Conservation (phyloP, 2,113 vertebrate species). For the Tichodroma muraria region DNA sequence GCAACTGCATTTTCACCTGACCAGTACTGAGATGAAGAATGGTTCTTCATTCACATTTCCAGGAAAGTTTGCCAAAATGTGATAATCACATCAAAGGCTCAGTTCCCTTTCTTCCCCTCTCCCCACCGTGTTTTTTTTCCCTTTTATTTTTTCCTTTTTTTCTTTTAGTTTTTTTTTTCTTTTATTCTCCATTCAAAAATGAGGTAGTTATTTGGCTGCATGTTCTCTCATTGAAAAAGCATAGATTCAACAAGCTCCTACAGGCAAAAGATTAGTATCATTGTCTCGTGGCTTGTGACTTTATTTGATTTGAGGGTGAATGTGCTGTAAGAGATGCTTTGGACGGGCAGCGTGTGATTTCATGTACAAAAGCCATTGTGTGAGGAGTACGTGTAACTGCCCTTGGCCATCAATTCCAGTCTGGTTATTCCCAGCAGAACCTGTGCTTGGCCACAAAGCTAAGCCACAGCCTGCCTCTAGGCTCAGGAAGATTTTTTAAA, state of each 20-base stretch:
- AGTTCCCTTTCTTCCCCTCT: neutral
- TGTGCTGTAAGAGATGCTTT: neutral
- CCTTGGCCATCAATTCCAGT: neutral
- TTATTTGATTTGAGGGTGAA: neutral
- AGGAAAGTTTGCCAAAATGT: neutral
- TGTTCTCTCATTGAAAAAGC: neutral
- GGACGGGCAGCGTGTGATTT: accelerated
- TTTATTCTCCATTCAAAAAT: neutral
- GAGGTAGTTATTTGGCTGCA: neutral
- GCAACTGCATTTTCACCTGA: neutral
- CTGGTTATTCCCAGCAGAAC: neutral
- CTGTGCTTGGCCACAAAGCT: neutral
- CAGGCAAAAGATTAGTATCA: neutral
- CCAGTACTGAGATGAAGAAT: neutral
- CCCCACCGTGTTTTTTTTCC: accelerated
- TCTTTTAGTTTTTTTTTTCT: too few species aligned
- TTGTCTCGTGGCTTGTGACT: neutral
- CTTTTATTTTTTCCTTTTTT: neutral
- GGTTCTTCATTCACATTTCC: neutral
- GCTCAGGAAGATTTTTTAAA: neutral
- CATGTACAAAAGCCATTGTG: neutral
- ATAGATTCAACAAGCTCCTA: neutral
- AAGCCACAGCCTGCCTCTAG: neutral
- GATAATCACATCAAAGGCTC: neutral
- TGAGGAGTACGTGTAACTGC: neutral